Percentiles rank a stretch among this genome's conserved stretches.
phyloP scores from a whole-genome alignment of 2,888 invertebrate species.

The Zeuzera pyrina region DNA sequence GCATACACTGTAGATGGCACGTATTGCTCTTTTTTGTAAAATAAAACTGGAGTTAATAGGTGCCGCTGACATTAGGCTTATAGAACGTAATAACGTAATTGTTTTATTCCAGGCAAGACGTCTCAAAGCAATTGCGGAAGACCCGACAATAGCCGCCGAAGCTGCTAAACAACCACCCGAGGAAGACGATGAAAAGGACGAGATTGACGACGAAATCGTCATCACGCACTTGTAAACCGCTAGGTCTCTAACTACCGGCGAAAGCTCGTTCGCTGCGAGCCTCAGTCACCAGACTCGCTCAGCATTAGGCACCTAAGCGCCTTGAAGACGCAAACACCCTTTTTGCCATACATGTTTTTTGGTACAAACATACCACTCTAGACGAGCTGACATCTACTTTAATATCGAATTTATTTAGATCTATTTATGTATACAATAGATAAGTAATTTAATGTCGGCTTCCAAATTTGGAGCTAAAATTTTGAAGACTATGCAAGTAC shows the following conservation, averaged over 20 bases:
- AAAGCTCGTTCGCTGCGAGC: not conserved
- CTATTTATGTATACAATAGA: constrained; percentile 26
- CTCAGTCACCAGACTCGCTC: not conserved
- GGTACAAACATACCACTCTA: constrained; percentile 1
- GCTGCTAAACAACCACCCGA: constrained; percentile 80
- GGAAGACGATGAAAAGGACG: constrained; percentile 90
- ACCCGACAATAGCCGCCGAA: constrained; percentile 74
- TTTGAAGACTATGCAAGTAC: constrained; percentile 43
- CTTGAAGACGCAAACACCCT: too few relatives aligned
- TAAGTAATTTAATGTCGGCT: constrained; percentile 20
- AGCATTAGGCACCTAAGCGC: too few relatives aligned
- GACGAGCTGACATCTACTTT: not conserved
- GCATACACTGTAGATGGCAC: too few relatives aligned
- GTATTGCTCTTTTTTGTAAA: too few relatives aligned
- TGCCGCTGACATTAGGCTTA: not conserved
- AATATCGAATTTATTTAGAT: not conserved
- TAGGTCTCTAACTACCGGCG: too few relatives aligned
- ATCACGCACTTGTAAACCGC: constrained; percentile 83
- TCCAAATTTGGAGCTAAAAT: constrained; percentile 15
- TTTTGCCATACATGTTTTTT: not conserved
- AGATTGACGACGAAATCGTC: constrained; percentile 90
- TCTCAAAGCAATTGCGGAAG: constrained; percentile 81
- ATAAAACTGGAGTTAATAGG: too few relatives aligned
- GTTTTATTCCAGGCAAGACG: constrained; percentile 69
- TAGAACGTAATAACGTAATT: not conserved